Conservation (phyloP, 1,140 invertebrate genomes). For the Panonychus citri region DNA sequence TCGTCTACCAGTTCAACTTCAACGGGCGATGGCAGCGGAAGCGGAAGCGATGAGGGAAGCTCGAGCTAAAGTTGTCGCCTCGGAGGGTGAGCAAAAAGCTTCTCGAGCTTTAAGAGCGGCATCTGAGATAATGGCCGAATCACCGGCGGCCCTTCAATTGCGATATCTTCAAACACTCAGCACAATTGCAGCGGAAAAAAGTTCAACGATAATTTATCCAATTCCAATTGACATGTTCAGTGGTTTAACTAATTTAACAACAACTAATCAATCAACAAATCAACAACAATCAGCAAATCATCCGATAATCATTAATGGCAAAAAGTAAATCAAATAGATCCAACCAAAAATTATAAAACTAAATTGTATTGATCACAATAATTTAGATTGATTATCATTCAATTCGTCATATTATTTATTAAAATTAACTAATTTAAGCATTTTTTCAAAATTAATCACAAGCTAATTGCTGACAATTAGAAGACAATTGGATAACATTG, state of each 20-base stretch:
- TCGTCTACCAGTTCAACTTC: constrained; percentile 11
- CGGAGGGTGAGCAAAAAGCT: constrained; percentile 56
- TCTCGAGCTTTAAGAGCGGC: constrained; percentile 65
- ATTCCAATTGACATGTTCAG: constrained; percentile 13
- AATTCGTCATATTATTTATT: too few relatives aligned
- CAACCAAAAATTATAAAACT: too few relatives aligned
- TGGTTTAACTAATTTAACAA: neutral
- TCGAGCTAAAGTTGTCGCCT: constrained; percentile 29
- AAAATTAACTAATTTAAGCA: too few relatives aligned
- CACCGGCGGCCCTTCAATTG: constrained; percentile 33
- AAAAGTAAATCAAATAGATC: too few relatives aligned
- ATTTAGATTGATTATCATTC: too few relatives aligned
- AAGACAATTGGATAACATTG: too few relatives aligned
- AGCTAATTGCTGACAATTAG: too few relatives aligned
- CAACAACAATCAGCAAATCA: too few relatives aligned
- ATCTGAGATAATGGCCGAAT: constrained; percentile 51
- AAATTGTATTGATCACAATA: too few relatives aligned
- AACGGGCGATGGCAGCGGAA: constrained; percentile 30
- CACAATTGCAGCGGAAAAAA: neutral
- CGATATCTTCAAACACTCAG: constrained; percentile 15
- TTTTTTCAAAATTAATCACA: too few relatives aligned
- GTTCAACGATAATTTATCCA: neutral
- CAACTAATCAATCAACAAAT: too few relatives aligned
- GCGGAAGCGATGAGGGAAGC: constrained; percentile 27
- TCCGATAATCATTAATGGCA: too few relatives aligned